These are phyloP conservation scores for Acanthosepion pharaonis DNA, from an alignment of 2,888 invertebrate species.

Conservation along the genomic window DNA sequence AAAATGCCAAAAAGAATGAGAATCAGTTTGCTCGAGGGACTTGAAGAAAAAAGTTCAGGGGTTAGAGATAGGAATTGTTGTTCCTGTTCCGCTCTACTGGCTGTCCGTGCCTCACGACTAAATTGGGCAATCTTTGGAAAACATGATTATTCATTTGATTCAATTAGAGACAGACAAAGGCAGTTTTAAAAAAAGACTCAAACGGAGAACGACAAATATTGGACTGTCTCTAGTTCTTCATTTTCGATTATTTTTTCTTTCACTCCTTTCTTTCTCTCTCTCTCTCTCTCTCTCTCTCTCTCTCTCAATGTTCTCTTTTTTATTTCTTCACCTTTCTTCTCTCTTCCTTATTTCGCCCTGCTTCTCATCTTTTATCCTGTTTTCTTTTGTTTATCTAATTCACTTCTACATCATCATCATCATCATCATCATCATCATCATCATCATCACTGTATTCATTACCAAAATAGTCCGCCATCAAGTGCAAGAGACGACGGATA, in stretches of 20 bases:
- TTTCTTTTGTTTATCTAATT: background rate
- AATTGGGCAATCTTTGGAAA: conserved; percentile 33
- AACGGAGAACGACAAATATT: background rate
- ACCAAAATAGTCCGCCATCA: background rate
- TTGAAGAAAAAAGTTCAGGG: background rate
- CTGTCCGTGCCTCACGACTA: background rate
- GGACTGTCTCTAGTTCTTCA: background rate
- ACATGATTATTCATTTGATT: conserved; percentile 33
- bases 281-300: background rate
- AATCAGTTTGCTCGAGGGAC: background rate
- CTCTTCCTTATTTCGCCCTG: background rate
- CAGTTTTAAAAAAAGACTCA: background rate
- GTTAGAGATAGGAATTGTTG: background rate
- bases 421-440: background rate
- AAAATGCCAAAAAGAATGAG: background rate
- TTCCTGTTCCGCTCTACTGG: background rate
- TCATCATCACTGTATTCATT: background rate
- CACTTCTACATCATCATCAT: background rate
- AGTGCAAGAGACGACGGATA: background rate
- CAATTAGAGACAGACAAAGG: conserved; percentile 21
- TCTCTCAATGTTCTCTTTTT: background rate
- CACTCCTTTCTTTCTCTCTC: background rate
- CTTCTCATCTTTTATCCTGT: background rate
- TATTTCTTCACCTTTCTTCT: background rate
- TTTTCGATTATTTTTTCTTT: background rate